A percentile compares a stretch with the other conserved stretches of the same genome.
phyloP scores from a whole-genome alignment of 2,888 invertebrate species.

The Chloroclystis v-ata region DNA sequence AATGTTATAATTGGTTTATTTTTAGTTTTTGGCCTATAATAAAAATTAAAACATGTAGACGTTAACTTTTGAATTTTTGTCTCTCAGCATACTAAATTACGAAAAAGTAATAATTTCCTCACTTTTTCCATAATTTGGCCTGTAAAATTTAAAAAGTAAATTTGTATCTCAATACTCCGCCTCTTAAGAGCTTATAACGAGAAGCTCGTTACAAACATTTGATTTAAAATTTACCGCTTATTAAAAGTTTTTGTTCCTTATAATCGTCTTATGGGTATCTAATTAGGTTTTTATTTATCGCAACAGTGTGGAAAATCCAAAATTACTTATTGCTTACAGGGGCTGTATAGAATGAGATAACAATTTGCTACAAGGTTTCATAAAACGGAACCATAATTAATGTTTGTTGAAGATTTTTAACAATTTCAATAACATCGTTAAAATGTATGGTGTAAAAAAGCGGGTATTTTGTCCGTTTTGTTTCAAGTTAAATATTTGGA shows the following conservation, averaged over 20 bases:
- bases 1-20: too few species aligned
- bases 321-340: background rate
- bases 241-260: slow-evolving; percentile 31
- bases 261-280: slow-evolving; percentile 23
- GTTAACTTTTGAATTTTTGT: too few species aligned
- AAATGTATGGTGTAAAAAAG: background rate
- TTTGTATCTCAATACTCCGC: too few species aligned
- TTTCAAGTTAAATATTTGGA: background rate
- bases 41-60: too few species aligned
- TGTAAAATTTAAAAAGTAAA: too few species aligned
- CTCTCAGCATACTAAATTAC: too few species aligned
- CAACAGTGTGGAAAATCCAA: slow-evolving; percentile 5
- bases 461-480: background rate
- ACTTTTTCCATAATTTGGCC: too few species aligned
- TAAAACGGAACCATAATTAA: slow-evolving; percentile 10
- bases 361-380: slow-evolving; percentile 10
- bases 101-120: too few species aligned
- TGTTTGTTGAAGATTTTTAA: slow-evolving; percentile 6
- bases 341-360: background rate
- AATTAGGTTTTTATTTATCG: slow-evolving; percentile 25
- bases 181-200: slow-evolving; percentile 54
- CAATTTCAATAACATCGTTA: slow-evolving; percentile 10
- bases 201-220: slow-evolving; percentile 23
- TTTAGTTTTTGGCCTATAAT: too few species aligned
- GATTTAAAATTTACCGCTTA: slow-evolving; percentile 36